Conservation (phyloP, 2,888 invertebrate species). For the Kryphioiulus occultus region DNA sequence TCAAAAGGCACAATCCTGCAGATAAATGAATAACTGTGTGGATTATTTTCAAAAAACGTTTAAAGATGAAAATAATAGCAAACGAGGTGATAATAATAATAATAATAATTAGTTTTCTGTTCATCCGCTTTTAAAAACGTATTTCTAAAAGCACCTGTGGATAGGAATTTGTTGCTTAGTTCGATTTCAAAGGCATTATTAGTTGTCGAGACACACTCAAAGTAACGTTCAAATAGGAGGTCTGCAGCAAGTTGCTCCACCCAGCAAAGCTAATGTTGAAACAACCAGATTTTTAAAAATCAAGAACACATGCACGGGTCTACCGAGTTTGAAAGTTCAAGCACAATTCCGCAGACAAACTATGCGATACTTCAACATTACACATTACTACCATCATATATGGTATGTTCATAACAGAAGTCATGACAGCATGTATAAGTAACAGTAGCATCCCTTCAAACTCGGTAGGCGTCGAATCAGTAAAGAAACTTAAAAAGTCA, state of each 20-base stretch:
- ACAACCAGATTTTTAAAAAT: neutral
- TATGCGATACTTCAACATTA: too few relatives aligned
- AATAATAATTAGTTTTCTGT: slow-evolving; percentile 27
- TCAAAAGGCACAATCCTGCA: slow-evolving; percentile 20
- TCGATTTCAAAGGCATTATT: slow-evolving; percentile 13
- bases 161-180: neutral
- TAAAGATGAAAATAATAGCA: neutral
- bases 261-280: slow-evolving; percentile 43
- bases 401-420: too few relatives aligned
- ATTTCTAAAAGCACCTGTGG: slow-evolving; percentile 29
- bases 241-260: neutral
- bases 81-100: neutral
- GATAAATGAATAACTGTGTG: neutral
- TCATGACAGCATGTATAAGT: too few relatives aligned
- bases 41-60: neutral
- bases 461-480: too few relatives aligned
- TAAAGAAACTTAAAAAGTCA: neutral
- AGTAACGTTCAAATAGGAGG: neutral
- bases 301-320: neutral
- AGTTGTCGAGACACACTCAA: neutral
- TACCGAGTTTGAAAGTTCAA: neutral
- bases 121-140: slow-evolving; percentile 15
- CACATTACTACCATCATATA: too few relatives aligned
- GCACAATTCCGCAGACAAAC: too few relatives aligned
- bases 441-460: too few relatives aligned